Conservation (phyloP, 2,113 vertebrate species). For the Oxyruncus cristatus region DNA sequence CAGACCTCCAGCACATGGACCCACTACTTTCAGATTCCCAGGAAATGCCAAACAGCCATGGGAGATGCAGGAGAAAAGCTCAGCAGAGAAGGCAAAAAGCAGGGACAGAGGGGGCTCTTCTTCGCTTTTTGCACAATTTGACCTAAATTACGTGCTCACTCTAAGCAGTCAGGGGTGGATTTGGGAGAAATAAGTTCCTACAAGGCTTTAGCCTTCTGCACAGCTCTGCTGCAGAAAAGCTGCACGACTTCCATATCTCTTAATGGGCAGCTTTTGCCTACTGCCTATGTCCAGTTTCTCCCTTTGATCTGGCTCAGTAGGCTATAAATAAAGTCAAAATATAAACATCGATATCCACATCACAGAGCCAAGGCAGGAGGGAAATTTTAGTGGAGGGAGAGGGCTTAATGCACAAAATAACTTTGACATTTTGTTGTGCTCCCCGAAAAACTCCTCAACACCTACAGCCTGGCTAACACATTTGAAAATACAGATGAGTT, state of each 20-base stretch:
- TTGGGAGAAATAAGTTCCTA: not conserved
- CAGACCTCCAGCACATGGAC: accelerated
- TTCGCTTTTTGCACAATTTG: not conserved
- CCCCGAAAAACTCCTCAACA: not conserved
- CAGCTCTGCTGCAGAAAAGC: not conserved
- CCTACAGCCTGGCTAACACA: not conserved
- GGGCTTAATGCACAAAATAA: not conserved
- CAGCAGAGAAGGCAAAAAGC: not conserved
- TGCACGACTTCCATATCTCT: not conserved
- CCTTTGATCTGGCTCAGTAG: not conserved
- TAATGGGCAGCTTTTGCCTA: not conserved
- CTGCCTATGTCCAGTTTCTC: not conserved
- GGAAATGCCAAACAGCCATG: not conserved
- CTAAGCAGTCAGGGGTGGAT: not conserved
- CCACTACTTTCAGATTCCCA: not conserved
- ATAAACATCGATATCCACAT: not conserved
- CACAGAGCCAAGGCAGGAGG: not conserved
- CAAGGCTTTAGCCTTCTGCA: not conserved
- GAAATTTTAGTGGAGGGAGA: not conserved
- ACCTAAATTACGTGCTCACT: not conserved
- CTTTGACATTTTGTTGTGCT: not conserved
- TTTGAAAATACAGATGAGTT: constrained; percentile 4
- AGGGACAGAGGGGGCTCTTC: not conserved
- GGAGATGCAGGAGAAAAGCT: not conserved
- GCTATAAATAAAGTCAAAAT: constrained; percentile 19